Evolutionary conservation across 2,797 vertebrate species (phyloP), one percentile per base, ranked within the genome.

Genomic region (Poliocrania exsul): DNA sequence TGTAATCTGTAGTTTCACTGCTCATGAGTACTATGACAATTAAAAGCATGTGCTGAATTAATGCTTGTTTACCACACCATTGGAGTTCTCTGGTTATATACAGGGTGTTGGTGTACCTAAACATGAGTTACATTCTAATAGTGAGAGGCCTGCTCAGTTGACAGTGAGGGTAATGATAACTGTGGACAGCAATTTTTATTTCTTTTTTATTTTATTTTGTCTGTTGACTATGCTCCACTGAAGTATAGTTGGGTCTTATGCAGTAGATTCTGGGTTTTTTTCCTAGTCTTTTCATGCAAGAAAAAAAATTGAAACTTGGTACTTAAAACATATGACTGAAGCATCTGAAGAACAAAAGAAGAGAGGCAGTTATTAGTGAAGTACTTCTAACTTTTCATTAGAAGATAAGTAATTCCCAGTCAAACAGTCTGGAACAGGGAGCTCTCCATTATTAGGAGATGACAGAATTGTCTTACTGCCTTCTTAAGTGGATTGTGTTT

Each of bases 31-130:
- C 26, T 47, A 10, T 10, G 19, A 21, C 21, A 49, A 40, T 31
- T 80, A 35, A 89, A 88, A 67, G 56, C 35, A 23, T 12, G 6
- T 37, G 37, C 17, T 60, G 64, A 73, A 13, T 10, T 10, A 29
- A n/a, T 49, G 38, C 33, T 51, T 31, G 5, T 26, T 40, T 58
- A 38, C 13, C 29, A 29, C 46, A 35, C 16, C 0, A 0, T 7
- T 64, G 31, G 46, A 11, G 11, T 49, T 77, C 31, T 66, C 6
- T 80, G n/a, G 9, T 61, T 73, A 19, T 1, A 0, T 38, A 19
- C 13, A 40, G 13, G 7, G 6, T 70, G 5, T 46, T 40, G n/a
- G 46, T 50, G 29, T 79, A 88, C 56, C 21, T 58, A 35, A 71
- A 57, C 2, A 2, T 6, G 25, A 72, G 4, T 54, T 69, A 8